Base-by-base conservation (phyloP, 2,797 vertebrate species). In the Tolypeutes matacus region DNA sequence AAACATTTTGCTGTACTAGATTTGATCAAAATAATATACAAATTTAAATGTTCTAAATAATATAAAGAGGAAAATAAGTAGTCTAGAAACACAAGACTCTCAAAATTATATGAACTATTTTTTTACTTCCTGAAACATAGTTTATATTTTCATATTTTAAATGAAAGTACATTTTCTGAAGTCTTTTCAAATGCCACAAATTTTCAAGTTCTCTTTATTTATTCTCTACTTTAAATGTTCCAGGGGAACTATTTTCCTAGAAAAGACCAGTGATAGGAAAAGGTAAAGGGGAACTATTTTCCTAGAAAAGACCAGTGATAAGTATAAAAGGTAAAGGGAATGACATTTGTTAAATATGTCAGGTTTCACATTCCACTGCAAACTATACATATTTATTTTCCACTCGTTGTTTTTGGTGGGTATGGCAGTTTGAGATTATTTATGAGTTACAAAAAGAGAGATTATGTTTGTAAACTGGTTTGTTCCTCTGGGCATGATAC, bases 31-130 rank as follows among this genome's bases (percentile, higher is more conserved):
- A 34, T 73, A 60, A 82, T 78, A 87, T 89, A 31, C 36, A 70
- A 42, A 94, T 91, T 72, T 51, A 86, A 93, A 72, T 73, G 51
- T 76, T 82, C 34, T 80, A 76, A 91, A 86, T 92, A 95, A 89
- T n/a, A 53, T 0, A 23, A 27, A 49, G 51, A n/a, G 5, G 86
- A 70, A 93, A 87, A 62, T 25, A 73, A 73, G 21, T 4, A 15
- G 23, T 84, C 36, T 27, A 39, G 39, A 94, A 83, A 58, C 53
- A 80, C 7, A 88, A 42, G 58, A 80, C 36, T 90, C 53, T 62
- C 77, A 88, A 93, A 95, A 56, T 72, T 56, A 80, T 7, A 1
- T 88, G 58, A 21, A 76, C 25, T 34, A 64, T 46, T 69, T 86
- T 58, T 60, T 46, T 62, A 89, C 5, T 56, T 86, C 5, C 18